These are phyloP conservation scores for Antheraea yamamai DNA, from an alignment of 2,888 invertebrate genomes.

Conservation along the genomic window DNA sequence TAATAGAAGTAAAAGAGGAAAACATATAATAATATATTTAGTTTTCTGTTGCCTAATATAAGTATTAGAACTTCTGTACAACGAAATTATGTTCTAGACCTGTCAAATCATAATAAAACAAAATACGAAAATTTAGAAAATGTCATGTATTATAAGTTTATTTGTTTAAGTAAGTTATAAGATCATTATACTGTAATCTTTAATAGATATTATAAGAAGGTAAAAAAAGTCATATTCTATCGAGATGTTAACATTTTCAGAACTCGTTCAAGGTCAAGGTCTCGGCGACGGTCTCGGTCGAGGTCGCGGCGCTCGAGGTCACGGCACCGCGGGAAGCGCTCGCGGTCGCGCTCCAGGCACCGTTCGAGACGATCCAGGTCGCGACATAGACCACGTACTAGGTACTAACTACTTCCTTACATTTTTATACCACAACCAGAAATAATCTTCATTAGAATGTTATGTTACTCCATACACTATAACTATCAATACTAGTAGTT, in stretches of 20 bases:
- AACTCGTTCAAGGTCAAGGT: slow-evolving; percentile 80
- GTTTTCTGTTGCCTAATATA: too few species aligned
- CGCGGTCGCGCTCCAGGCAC: slow-evolving; percentile 80
- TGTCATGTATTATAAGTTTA: too few species aligned
- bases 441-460: background rate
- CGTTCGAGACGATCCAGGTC: slow-evolving; percentile 84
- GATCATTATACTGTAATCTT: too few species aligned
- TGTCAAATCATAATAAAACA: too few species aligned
- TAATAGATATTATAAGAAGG: too few species aligned
- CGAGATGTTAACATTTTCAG: slow-evolving; percentile 43
- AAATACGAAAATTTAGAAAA: too few species aligned
- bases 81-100: too few species aligned
- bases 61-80: too few species aligned
- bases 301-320: slow-evolving; percentile 85
- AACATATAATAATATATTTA: too few species aligned
- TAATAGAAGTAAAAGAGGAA: too few species aligned
- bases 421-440: background rate
- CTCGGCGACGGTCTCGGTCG: slow-evolving; percentile 83
- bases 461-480: background rate
- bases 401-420: slow-evolving; percentile 43
- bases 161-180: too few species aligned
- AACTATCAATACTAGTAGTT: background rate
- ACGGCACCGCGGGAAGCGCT: slow-evolving; percentile 78
- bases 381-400: slow-evolving; percentile 77
- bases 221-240: background rate